Evolutionary conservation across 2,797 vertebrate species (phyloP).

Genomic region (Tamandua tetradactyla): DNA sequence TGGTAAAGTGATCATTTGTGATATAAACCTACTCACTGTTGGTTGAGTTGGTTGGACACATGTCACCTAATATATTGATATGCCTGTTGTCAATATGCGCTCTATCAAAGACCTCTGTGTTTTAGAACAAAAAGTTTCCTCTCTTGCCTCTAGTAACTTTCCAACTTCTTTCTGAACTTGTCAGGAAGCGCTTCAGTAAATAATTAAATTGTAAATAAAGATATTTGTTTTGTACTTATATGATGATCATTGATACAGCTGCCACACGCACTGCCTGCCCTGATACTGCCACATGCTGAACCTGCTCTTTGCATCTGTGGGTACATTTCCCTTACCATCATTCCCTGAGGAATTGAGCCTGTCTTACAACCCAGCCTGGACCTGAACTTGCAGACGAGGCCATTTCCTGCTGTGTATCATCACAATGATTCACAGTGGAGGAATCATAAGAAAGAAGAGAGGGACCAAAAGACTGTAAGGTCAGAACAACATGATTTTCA

Average conservation of each 20-base stretch:
- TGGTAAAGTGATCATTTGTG: background rate
- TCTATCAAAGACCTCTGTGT: background rate
- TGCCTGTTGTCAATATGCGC: background rate
- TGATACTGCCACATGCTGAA: background rate
- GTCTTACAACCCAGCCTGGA: background rate
- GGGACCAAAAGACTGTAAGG: background rate
- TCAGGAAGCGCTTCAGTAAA: background rate
- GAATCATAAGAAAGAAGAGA: background rate
- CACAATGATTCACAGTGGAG: background rate
- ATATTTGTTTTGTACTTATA: background rate
- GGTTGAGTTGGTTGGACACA: background rate
- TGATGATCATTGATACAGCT: background rate
- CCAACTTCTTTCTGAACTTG: background rate
- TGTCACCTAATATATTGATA: background rate
- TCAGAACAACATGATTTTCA: conserved; percentile 12
- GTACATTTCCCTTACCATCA: background rate
- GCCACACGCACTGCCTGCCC: background rate
- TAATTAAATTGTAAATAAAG: background rate
- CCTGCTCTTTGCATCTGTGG: background rate
- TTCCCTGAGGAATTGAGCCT: background rate
- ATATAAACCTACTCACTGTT: background rate
- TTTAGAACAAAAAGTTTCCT: background rate
- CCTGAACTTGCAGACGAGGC: background rate
- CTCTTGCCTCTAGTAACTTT: background rate
- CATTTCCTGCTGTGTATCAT: background rate